A percentile compares a stretch with the other conserved stretches of the same genome.
Conservation (phyloP, 2,113 vertebrate genomes). For the Engraulis encrasicolus region DNA sequence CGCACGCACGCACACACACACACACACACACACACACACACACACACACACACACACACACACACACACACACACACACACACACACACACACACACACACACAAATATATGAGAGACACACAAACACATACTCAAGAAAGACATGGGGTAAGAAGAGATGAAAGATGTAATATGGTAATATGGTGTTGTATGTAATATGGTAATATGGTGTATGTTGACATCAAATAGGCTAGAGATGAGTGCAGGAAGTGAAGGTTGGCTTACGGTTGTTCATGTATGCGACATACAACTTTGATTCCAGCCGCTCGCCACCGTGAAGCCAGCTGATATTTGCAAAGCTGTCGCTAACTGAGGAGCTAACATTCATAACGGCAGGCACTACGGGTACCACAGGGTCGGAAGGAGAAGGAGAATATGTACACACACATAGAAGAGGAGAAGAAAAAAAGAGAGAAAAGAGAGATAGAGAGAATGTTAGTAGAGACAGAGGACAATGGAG, state of each 20-base stretch:
- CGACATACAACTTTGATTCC: constrained; percentile 67
- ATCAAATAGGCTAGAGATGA: constrained; percentile 13
- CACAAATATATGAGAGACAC: too few species aligned
- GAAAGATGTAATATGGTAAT: too few species aligned
- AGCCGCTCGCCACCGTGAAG: constrained; percentile 60
- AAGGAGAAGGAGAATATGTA: constrained; percentile 30
- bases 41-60: too few species aligned
- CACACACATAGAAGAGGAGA: constrained; percentile 40
- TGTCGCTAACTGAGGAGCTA: constrained; percentile 67
- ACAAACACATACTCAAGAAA: not conserved
- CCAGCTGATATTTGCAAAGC: constrained; percentile 77
- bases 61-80: constrained; percentile 20
- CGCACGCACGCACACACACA: constrained; percentile 6
- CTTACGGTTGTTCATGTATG: constrained; percentile 71
- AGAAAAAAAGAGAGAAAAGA: constrained; percentile 47
- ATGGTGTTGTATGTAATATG: too few species aligned
- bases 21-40: too few species aligned
- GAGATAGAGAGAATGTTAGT: constrained; percentile 60
- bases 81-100: too few species aligned
- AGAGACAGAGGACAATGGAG: constrained; percentile 36
- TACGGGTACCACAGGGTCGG: constrained; percentile 47
- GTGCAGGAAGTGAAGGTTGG: constrained; percentile 42
- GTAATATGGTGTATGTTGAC: not conserved
- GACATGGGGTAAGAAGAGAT: not conserved
- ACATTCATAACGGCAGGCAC: constrained; percentile 59